These are phyloP conservation scores for Protomyctophum bolini DNA, from an alignment of 2,113 vertebrate species.

Conservation along the genomic window DNA sequence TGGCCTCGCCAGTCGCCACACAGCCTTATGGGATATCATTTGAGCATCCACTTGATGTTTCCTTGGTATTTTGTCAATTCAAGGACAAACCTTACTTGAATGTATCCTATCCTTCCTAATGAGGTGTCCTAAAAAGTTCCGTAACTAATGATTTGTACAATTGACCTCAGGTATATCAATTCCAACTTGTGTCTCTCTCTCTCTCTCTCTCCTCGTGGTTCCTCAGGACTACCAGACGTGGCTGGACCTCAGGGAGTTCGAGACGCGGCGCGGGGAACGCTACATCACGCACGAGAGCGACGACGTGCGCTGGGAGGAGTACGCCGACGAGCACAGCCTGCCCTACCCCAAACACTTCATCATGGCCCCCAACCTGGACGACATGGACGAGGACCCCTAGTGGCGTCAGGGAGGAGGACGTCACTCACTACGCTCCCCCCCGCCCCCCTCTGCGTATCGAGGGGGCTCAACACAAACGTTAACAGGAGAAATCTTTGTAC, in stretches of 20 bases:
- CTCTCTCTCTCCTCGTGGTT: background rate
- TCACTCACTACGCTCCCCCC: no score
- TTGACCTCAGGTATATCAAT: no score
- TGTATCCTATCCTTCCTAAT: no score
- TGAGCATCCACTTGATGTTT: no score
- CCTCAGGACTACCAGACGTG: conserved; percentile 96
- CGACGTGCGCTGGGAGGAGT: conserved; percentile 94
- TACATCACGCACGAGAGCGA: conserved; percentile 98
- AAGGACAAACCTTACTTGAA: no score
- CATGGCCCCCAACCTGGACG: conserved; percentile 96
- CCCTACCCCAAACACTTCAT: conserved; percentile 94
- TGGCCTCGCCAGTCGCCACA: no score
- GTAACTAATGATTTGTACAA: no score
- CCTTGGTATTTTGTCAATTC: no score
- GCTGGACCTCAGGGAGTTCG: conserved; percentile 97
- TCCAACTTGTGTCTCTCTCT: background rate
- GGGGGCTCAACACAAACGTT: conserved; percentile 17
- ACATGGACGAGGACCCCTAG: conserved; percentile 98
- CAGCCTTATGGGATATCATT: no score
- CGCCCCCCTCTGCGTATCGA: no score
- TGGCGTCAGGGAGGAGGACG: conserved; percentile 5
- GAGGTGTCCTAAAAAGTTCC: no score
- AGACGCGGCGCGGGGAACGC: conserved; percentile 93
- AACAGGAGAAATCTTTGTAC: conserved; percentile 25
- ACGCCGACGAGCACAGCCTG: conserved; percentile 88